Conservation (phyloP, 2,888 invertebrate species). For the Drosophila rellima region DNA sequence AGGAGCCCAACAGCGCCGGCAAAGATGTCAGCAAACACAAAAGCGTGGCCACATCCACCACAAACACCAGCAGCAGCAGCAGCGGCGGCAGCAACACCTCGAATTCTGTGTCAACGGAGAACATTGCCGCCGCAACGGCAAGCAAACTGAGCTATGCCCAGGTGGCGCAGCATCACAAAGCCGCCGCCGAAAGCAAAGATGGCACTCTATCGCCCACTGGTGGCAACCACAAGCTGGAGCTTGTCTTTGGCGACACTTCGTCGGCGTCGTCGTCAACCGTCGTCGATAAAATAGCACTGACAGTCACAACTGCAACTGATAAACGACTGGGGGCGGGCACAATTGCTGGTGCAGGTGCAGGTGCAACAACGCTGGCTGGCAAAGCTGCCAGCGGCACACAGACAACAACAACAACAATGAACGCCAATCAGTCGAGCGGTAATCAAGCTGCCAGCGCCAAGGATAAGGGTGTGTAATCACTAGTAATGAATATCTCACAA, state of each 20-base stretch:
- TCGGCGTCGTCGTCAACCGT: conserved; percentile 20
- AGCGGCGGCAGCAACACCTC: conserved; percentile 71
- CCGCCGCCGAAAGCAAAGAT: conserved; percentile 82
- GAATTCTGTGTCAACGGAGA: conserved; percentile 80
- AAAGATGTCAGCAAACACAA: conserved; percentile 82
- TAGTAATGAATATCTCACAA: background rate
- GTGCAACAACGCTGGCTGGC: conserved; percentile 17
- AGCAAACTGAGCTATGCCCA: conserved; percentile 88
- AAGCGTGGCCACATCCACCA: conserved; percentile 80
- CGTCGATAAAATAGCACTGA: conserved; percentile 42
- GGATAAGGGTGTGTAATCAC: conserved; percentile 81
- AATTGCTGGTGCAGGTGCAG: background rate
- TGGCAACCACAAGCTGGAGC: conserved; percentile 67
- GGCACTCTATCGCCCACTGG: conserved; percentile 65
- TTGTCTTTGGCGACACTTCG: conserved; percentile 55
- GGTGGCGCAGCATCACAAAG: conserved; percentile 89
- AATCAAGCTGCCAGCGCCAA: conserved; percentile 78
- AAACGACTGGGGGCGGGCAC: conserved; percentile 55
- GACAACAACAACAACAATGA: conserved; percentile 38
- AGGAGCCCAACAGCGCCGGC: conserved; percentile 65
- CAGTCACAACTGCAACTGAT: conserved; percentile 48
- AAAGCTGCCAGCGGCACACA: conserved; percentile 47
- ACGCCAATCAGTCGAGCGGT: conserved; percentile 44
- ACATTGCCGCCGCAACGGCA: conserved; percentile 74
- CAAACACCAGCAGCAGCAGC: conserved; percentile 29